Conservation (phyloP, 2,797 vertebrate species). For the Acanthis flammea region DNA sequence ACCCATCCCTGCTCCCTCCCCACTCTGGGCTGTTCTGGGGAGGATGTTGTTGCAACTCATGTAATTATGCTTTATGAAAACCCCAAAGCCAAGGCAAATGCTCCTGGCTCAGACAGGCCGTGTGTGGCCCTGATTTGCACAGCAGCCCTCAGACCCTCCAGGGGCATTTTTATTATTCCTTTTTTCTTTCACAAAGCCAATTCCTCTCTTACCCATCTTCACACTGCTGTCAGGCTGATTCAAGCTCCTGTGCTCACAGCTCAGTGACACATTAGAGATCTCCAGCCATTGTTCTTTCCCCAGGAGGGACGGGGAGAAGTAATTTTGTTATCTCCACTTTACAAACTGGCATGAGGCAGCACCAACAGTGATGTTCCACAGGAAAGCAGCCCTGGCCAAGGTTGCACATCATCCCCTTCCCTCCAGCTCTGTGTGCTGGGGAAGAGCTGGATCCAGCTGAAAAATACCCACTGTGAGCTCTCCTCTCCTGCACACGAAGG, state of each 20-base stretch:
- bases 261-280: background rate
- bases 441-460: background rate
- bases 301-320: background rate
- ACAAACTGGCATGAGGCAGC: background rate
- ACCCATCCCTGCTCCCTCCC: background rate
- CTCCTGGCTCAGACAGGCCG: background rate
- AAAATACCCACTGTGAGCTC: background rate
- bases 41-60: background rate
- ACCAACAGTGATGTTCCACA: background rate
- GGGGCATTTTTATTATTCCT: background rate
- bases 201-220: background rate
- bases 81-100: background rate
- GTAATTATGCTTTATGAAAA: slow-evolving; percentile 1
- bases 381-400: background rate
- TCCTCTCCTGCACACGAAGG: background rate
- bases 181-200: background rate
- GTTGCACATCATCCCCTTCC: background rate
- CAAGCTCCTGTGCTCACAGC: background rate
- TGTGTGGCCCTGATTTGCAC: background rate
- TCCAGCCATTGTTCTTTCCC: background rate
- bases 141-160: background rate
- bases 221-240: background rate
- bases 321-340: background rate
- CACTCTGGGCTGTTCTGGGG: background rate
- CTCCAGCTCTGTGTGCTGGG: background rate